Conservation (phyloP, 1,140 invertebrate species). For the Calephelis nemesis region DNA sequence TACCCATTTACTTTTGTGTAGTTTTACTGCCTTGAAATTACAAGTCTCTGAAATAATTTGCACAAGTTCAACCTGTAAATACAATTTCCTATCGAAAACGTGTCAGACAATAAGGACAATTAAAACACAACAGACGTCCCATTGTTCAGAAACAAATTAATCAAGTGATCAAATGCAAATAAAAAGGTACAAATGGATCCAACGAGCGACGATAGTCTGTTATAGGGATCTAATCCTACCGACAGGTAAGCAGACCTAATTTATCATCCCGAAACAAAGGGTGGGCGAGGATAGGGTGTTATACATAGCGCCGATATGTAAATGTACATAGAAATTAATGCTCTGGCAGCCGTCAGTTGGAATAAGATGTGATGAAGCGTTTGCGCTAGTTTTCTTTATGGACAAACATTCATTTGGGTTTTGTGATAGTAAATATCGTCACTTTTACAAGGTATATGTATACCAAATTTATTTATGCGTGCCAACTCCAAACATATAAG, state of each 20-base stretch:
- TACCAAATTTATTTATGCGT: no score
- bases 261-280: conserved; percentile 71
- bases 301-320: conserved; percentile 13
- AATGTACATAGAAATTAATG: conserved; percentile 12
- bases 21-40: no score
- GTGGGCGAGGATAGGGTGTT: conserved; percentile 29
- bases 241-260: conserved; percentile 71
- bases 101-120: not conserved
- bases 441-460: no score
- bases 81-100: no score
- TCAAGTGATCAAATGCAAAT: conserved; percentile 63
- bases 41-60: no score
- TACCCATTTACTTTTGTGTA: no score
- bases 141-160: conserved; percentile 59
- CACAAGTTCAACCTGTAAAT: no score
- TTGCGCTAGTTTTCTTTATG: not conserved
- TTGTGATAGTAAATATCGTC: no score
- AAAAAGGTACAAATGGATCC: conserved; percentile 47
- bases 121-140: conserved; percentile 25
- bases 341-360: not conserved
- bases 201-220: conserved; percentile 50
- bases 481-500: no score
- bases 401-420: not conserved
- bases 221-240: conserved; percentile 56
- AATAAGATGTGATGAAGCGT: not conserved